Conservation (phyloP, 2,113 vertebrate genomes). For the Pseudopodoces humilis region DNA sequence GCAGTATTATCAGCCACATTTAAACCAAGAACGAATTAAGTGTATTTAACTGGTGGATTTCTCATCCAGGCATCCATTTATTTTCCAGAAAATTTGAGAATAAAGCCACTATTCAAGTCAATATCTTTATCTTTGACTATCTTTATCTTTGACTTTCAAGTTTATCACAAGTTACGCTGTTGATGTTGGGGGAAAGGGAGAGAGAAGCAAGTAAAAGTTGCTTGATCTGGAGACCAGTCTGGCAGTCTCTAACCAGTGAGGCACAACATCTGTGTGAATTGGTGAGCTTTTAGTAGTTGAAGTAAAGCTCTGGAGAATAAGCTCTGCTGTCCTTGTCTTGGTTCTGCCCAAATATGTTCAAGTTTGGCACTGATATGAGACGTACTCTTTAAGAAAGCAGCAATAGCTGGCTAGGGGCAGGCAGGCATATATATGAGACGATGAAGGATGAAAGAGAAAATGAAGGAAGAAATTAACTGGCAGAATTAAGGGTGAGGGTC, state of each 20-base stretch:
- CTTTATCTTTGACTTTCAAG: not conserved
- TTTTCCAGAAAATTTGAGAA: not conserved
- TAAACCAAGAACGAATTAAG: not conserved
- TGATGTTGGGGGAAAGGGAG: rapidly evolving
- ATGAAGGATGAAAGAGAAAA: not conserved
- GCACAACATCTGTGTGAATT: not conserved
- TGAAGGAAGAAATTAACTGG: not conserved
- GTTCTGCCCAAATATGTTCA: not conserved
- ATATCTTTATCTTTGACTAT: not conserved
- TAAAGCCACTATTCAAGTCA: not conserved
- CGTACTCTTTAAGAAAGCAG: not conserved
- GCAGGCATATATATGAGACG: not conserved
- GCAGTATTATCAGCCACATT: not conserved
- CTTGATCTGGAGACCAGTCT: rapidly evolving
- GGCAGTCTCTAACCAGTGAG: not conserved
- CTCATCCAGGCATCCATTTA: not conserved
- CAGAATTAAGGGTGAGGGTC: not conserved
- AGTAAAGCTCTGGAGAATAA: not conserved
- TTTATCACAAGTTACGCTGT: not conserved
- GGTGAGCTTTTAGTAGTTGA: not conserved
- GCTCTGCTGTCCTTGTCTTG: not conserved
- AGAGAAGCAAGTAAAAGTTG: not conserved
- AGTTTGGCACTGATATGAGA: not conserved
- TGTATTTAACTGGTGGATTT: not conserved
- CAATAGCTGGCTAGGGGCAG: not conserved